Conservation (phyloP, 2,888 invertebrate genomes). For the Coecobrya sp. region DNA sequence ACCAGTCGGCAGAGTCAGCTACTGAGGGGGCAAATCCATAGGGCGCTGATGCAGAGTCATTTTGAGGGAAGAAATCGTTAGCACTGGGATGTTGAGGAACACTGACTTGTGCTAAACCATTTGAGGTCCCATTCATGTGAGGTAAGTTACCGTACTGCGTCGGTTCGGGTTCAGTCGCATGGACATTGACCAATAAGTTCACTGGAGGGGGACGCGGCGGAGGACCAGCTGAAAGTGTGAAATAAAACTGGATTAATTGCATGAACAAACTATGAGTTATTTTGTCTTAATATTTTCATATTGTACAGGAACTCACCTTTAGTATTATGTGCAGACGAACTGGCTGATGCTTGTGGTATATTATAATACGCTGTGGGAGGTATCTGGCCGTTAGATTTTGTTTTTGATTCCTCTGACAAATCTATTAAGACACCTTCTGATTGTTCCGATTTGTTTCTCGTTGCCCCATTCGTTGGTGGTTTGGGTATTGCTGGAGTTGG, state of each 20-base stretch:
- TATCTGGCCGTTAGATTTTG: constrained; percentile 50
- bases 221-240: constrained; percentile 60
- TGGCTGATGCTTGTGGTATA: constrained; percentile 89
- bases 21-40: constrained; percentile 79
- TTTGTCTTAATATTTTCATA: too few relatives aligned
- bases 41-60: constrained; percentile 47
- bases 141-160: constrained; percentile 72
- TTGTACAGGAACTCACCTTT: too few relatives aligned
- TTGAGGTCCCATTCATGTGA: constrained; percentile 29
- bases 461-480: not conserved
- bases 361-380: constrained; percentile 86
- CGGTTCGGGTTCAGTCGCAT: constrained; percentile 86
- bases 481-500: constrained; percentile 6
- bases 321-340: constrained; percentile 92
- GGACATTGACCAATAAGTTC: constrained; percentile 60
- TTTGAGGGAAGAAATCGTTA: constrained; percentile 26
- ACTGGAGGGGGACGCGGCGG: constrained; percentile 81
- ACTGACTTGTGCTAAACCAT: constrained; percentile 29
- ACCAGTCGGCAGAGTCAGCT: constrained; percentile 84
- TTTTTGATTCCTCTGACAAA: constrained; percentile 89
- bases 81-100: constrained; percentile 2
- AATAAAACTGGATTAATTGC: too few relatives aligned
- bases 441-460: not conserved
- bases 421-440: constrained; percentile 93
- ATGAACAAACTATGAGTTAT: too few relatives aligned